phyloP scores from a whole-genome alignment of 2,888 invertebrate genomes.

The Ommatoiulus sabulosus region DNA sequence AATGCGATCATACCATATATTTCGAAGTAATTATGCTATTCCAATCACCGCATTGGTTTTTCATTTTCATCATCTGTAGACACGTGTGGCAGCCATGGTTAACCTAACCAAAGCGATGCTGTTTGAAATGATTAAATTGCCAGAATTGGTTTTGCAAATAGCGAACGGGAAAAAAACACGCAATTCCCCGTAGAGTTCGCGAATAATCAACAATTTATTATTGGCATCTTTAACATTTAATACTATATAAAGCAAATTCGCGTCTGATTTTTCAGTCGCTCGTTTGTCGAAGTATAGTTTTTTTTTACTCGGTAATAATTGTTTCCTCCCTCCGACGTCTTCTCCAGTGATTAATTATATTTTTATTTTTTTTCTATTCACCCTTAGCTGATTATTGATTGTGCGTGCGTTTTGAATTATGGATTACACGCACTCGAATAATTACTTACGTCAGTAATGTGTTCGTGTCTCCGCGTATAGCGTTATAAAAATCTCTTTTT shows the following conservation, averaged over 20 bases:
- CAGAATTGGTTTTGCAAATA: background rate
- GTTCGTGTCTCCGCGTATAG: background rate
- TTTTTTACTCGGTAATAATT: conserved; percentile 24
- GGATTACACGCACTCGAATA: conserved; percentile 47
- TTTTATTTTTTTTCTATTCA: background rate
- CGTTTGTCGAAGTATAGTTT: background rate
- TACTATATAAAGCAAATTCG: background rate
- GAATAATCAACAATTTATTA: conserved; percentile 30
- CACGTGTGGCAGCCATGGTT: no score
- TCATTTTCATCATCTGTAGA: no score
- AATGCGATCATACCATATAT: no score
- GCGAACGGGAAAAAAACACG: background rate
- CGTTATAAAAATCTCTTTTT: conserved; percentile 39
- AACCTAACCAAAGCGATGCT: background rate
- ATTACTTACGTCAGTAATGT: conserved; percentile 46
- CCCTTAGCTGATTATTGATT: conserved; percentile 48
- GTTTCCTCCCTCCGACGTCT: conserved; percentile 20
- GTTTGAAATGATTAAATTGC: background rate
- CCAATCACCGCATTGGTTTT: no score
- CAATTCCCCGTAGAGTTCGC: background rate
- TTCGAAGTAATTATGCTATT: no score
- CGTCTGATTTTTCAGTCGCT: background rate
- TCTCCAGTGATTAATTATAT: conserved; percentile 32
- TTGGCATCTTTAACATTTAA: background rate
- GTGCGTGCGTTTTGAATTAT: conserved; percentile 38